Evolutionary conservation across 2,888 invertebrate species (phyloP).

Genomic region (Ischnus inquisitorius): DNA sequence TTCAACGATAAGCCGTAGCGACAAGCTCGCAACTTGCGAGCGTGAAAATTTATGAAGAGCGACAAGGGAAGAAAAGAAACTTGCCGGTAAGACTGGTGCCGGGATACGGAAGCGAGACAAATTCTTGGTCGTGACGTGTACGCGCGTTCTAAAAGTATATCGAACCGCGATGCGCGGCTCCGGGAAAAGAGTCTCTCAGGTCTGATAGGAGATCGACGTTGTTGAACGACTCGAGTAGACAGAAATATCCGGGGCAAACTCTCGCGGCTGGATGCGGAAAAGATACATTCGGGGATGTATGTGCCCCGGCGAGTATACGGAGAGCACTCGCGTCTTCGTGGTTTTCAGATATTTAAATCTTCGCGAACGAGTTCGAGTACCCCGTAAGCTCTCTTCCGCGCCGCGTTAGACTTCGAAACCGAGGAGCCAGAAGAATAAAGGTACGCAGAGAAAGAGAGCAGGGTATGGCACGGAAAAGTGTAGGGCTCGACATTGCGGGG

Average conservation of each 20-base stretch:
- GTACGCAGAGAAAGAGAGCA: constrained; percentile 27
- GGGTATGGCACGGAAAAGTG: constrained; percentile 31
- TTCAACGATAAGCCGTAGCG: constrained; percentile 49
- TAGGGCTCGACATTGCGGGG: constrained; percentile 28
- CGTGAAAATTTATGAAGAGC: constrained; percentile 36
- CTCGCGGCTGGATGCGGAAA: constrained; percentile 12
- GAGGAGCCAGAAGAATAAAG: constrained; percentile 45
- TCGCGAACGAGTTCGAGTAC: constrained; percentile 71
- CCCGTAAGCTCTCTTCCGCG: constrained; percentile 47
- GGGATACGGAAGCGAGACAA: constrained; percentile 3
- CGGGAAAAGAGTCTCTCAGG: constrained; percentile 28
- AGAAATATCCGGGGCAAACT: constrained; percentile 32
- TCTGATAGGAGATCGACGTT: constrained; percentile 74
- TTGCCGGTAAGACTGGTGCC: constrained; percentile 1
- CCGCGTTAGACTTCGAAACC: constrained; percentile 62
- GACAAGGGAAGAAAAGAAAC: constrained; percentile 60
- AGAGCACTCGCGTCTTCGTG: constrained; percentile 33
- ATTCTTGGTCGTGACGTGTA: constrained; percentile 35
- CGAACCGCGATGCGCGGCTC: constrained; percentile 51
- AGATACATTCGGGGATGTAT: constrained; percentile 9
- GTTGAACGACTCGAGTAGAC: constrained; percentile 53
- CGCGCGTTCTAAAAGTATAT: constrained; percentile 36
- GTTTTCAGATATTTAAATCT: constrained; percentile 79
- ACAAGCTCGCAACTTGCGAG: constrained; percentile 8
- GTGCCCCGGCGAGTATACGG: constrained; percentile 6